Base-by-base conservation (phyloP, 2,113 vertebrate species). In the Morone chrysops region DNA sequence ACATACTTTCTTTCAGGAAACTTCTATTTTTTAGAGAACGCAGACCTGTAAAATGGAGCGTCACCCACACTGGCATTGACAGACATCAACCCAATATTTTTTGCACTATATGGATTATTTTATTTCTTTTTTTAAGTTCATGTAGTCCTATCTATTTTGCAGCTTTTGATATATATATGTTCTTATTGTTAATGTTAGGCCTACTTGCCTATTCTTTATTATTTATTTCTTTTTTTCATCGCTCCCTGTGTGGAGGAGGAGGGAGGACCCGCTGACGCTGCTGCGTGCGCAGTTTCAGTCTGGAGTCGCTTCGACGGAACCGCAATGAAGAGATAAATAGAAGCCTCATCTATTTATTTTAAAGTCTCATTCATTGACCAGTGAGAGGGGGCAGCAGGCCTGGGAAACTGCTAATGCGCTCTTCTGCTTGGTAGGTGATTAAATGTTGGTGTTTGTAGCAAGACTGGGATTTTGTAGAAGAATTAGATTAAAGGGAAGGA, bases 221-320 rank as follows among this genome's bases (percentile, higher is more conserved):
- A 31, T 31, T 31, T 3, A 31, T 31, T 31, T 11, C n/a, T 38
- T 51, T 57, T 9, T 25, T 56, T 56, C 2, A 40, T 40, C 41
- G 9, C 25, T 74, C 56, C 43, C 47, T 25, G 54, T 72, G 25
- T 57, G 48, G 78, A 67, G 56, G 16, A 8, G 70, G 76, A 43
- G 68, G 66, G 60, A 65, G 57, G 78, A 72, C 69, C 84, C 78
- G 66, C 74, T 83, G 80, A 59, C 70, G 50, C 12, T 20, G 91
- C 88, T 90, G 95, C 94, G 95, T 77, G 92, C 93, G 94, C 95
- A 95, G 92, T 91, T 87, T 72, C 92, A 78, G 84, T 83, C 84
- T 71, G 89, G 85, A 87, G 91, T 89, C 75, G 73, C 88, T 70
- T 43, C 60, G 90, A 85, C 89, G 56, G 78, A 62, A 74, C 87